phyloP scores from a whole-genome alignment of 2,888 invertebrate species.

The Craniophora ligustri region DNA sequence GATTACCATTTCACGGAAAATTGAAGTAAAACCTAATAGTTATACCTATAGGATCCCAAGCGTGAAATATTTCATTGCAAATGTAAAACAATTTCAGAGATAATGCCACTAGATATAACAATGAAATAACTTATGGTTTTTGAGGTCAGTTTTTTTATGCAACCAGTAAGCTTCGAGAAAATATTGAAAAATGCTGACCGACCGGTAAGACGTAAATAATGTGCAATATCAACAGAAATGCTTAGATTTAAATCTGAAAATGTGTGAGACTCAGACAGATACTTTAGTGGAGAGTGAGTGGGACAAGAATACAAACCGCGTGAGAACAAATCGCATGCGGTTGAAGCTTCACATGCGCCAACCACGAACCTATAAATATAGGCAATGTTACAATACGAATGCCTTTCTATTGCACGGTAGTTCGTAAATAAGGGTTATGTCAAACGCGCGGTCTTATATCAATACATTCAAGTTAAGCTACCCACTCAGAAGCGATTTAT shows the following conservation, averaged over 20 bases:
- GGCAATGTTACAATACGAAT: conserved; percentile 66
- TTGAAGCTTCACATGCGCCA: conserved; percentile 70
- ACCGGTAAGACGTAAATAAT: conserved; percentile 61
- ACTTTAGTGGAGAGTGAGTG: conserved; percentile 59
- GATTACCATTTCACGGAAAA: conserved; percentile 61
- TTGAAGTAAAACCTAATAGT: conserved; percentile 32
- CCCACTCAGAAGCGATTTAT: conserved; percentile 50
- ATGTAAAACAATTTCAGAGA: neutral
- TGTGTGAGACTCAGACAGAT: conserved; percentile 62
- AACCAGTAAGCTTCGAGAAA: conserved; percentile 1
- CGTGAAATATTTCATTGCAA: neutral
- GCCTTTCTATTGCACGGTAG: conserved; percentile 66
- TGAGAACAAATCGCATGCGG: conserved; percentile 79
- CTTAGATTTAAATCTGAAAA: conserved; percentile 61
- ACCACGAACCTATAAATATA: conserved; percentile 68
- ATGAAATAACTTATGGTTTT: conserved; percentile 5
- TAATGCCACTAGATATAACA: neutral
- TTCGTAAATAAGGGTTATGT: conserved; percentile 69
- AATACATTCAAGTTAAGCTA: conserved; percentile 52
- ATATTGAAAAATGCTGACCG: conserved; percentile 34
- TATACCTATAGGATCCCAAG: neutral
- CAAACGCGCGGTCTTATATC: conserved; percentile 60
- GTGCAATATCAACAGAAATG: conserved; percentile 63
- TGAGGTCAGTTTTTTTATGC: neutral
- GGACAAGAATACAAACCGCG: conserved; percentile 74